These are phyloP conservation scores for Apodemus agrarius DNA, from an alignment of 2,797 vertebrate genomes.

Conservation along the genomic window DNA sequence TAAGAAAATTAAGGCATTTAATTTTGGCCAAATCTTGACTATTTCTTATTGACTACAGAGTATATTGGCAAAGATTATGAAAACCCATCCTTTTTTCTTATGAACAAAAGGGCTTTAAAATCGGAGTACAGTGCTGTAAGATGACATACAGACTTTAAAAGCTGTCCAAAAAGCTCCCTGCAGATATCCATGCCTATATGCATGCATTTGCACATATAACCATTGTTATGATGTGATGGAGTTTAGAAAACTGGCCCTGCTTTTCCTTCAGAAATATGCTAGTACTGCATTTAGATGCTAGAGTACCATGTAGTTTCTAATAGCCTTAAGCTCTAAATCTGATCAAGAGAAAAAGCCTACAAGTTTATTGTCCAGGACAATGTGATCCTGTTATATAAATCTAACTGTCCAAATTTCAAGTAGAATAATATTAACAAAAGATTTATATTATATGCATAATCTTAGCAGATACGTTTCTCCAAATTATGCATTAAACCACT, in stretches of 20 bases:
- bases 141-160: neutral
- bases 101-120: constrained; percentile 31
- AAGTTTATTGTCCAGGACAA: constrained; percentile 38
- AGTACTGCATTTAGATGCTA: neutral
- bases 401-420: constrained; percentile 47
- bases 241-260: neutral
- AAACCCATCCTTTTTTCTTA: constrained; percentile 21
- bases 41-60: constrained; percentile 31
- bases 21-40: constrained; percentile 55
- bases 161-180: neutral
- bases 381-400: constrained; percentile 39
- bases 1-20: constrained; percentile 22
- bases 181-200: neutral
- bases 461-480: neutral
- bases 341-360: neutral
- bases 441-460: constrained; percentile 19
- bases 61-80: constrained; percentile 11
- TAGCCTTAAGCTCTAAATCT: neutral
- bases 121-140: neutral
- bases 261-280: neutral
- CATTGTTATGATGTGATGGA: neutral
- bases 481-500: constrained; percentile 20
- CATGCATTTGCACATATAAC: neutral
- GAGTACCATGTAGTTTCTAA: neutral
- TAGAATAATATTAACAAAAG: constrained; percentile 69